Base-by-base conservation (phyloP, 2,888 invertebrate species). In the Scaptomyza tumidula region DNA sequence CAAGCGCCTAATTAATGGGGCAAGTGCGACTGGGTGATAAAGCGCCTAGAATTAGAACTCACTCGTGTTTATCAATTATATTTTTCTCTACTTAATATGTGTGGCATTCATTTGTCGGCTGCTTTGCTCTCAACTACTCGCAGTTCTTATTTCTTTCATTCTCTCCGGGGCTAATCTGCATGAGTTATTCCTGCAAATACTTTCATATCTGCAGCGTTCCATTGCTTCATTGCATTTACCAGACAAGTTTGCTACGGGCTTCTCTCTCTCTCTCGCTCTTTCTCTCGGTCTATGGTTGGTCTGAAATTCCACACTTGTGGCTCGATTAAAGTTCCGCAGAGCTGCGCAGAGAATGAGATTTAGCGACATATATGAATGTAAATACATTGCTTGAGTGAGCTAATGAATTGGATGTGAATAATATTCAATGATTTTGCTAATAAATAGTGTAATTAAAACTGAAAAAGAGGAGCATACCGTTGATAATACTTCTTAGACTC, bases 1-100 rank as follows among this genome's bases (percentile, higher is more conserved):
- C 89, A 89, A 83, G 89, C 70, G 58, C 60, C 90, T 90, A 89
- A 89, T 89, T 89, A 89, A 90, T 89, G 90, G 90, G 89, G 90
- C 77, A 75, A 75, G 66, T 53, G 68, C 46, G 37, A 41, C 19
- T n/a, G 27, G 35, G 55, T 66, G 84, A 85, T 86, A 86, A 79
- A 68, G 73, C 49, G 53, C 67, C 74, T 71, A 72, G 86, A 86
- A 86, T 81, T 85, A 85, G 84, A 85, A 69, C 73, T 71, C 77
- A 74, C 43, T 58, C 75, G 75, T 77, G 82, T 82, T 82, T 82
- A 82, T 82, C 85, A 82, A 82, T 82, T 85, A 82, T 82, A 82
- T 85, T 82, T 74, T 85, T 77, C 68, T 71, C 71, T 71, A 85
- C 83, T 84, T 86, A 76, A 80, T 86, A 83, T 78, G 80, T 52